Percentiles rank a stretch among this genome's conserved stretches.
Conservation (phyloP, 2,113 vertebrate genomes). For the Columbina picui region DNA sequence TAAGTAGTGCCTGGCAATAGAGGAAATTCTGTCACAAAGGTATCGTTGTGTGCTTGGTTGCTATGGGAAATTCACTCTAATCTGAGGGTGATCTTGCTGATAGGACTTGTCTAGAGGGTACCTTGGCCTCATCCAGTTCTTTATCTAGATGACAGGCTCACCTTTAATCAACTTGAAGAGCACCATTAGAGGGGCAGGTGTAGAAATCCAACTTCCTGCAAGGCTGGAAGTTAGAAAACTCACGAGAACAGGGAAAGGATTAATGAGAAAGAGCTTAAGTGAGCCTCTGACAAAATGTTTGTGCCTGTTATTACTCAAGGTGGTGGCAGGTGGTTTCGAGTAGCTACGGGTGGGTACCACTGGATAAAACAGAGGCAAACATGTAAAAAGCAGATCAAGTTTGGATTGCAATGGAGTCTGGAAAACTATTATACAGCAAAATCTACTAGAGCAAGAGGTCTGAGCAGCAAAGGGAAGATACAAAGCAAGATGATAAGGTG, state of each 20-base stretch:
- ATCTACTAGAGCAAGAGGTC: not conserved
- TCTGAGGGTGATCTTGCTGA: not conserved
- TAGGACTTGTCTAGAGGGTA: not conserved
- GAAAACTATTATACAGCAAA: not conserved
- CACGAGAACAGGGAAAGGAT: not conserved
- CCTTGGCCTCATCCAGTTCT: not conserved
- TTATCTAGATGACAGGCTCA: not conserved
- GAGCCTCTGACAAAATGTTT: not conserved
- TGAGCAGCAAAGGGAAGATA: not conserved
- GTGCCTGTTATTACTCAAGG: not conserved
- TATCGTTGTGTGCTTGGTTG: not conserved
- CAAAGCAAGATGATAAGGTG: rapidly evolving
- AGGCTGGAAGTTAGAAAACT: not conserved
- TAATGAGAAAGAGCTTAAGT: not conserved
- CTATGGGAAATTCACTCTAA: not conserved
- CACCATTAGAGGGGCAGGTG: not conserved
- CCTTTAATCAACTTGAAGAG: not conserved
- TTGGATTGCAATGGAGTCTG: not conserved
- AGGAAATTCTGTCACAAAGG: not conserved
- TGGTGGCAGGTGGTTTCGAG: not conserved
- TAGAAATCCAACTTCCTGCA: not conserved
- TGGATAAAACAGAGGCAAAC: not conserved
- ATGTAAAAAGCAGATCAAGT: not conserved
- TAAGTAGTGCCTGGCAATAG: not conserved
- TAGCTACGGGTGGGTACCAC: not conserved